phyloP scores from a whole-genome alignment of 35 echinoderm and acorn worm genomes.

The Heliocidaris erythrogramma region DNA sequence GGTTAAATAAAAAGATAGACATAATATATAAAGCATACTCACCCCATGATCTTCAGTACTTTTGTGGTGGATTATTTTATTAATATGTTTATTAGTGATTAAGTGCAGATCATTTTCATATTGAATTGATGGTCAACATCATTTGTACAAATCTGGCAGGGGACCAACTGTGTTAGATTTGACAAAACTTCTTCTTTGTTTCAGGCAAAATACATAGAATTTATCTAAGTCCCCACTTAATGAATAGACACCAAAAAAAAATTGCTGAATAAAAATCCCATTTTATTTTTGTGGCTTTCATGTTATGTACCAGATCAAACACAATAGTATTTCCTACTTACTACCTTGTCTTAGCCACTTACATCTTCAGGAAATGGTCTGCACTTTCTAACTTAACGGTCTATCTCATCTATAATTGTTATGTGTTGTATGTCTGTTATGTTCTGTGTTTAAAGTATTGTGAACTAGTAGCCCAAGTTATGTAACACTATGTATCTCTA shows the following conservation, averaged over 20 bases:
- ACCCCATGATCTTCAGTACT: not conserved
- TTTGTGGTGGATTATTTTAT: not conserved
- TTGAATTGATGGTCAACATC: not conserved
- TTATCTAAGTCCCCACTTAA: not conserved
- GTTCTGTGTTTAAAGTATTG: not conserved
- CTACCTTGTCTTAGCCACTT: not conserved
- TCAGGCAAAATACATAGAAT: no score
- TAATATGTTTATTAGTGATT: not conserved
- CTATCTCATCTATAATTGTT: not conserved
- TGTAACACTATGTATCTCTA: not conserved
- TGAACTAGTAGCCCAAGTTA: not conserved
- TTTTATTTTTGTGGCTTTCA: not conserved
- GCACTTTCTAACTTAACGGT: not conserved
- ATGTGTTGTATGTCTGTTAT: not conserved
- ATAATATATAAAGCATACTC: not conserved
- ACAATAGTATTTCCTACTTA: not conserved
- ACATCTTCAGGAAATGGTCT: not conserved
- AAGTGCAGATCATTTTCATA: constrained; percentile 11
- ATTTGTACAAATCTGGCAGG: no score
- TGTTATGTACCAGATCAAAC: not conserved
- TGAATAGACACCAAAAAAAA: not conserved
- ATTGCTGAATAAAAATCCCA: not conserved
- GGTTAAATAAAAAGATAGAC: not conserved
- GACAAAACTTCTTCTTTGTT: no score
- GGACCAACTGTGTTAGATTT: no score